Base-by-base conservation (phyloP, 2,113 vertebrate genomes). In the Heteronetta atricapilla region DNA sequence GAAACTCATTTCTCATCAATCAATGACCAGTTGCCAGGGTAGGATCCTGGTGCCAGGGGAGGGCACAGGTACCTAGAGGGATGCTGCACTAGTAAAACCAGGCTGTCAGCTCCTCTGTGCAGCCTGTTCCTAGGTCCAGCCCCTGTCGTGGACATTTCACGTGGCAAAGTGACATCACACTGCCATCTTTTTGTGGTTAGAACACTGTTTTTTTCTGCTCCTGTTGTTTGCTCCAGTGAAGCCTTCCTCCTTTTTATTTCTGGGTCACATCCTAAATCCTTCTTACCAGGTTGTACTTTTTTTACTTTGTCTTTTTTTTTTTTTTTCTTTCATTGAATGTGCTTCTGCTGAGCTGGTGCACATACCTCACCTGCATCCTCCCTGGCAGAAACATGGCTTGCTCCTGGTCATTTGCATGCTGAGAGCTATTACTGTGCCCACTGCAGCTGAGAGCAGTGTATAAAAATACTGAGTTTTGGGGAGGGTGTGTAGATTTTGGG, bases 401-500 rank as follows among this genome's bases (percentile, higher is more conserved):
- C 56, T 74, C 76, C 73, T 48, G 42, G 48, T 3, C 26, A 13
- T 72, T 86, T 18, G 6, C 59, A 58, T 34, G 36, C 82, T 10
- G 76, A 42, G 79, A 85, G 60, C 50, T 34, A 67, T 55, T 69
- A 34, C 72, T 20, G 1, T 77, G 82, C 68, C 64, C 85, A 50
- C 55, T 34, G 7, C 64, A 72, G 76, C 59, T 63, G 59, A 88
- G 72, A 93, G 33, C 60, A 67, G 87, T 38, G 52, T 31, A 58
- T 84, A 78, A 72, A 96, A 93, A 86, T 72, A 79, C 68, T 44
- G 40, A 68, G 19, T 26, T 90, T 90, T 76, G 40, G 67, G 67
- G 67, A 86, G 91, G 40, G 8, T 74, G 80, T 81, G 89, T 64
- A 62, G 86, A 84, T 94, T 96, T 94, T 80, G 89, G 95, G 86